These are phyloP conservation scores for Zoroaster sp. DNA, from an alignment of 53 echinoderm and acorn worm genomes.

Conservation along the genomic window DNA sequence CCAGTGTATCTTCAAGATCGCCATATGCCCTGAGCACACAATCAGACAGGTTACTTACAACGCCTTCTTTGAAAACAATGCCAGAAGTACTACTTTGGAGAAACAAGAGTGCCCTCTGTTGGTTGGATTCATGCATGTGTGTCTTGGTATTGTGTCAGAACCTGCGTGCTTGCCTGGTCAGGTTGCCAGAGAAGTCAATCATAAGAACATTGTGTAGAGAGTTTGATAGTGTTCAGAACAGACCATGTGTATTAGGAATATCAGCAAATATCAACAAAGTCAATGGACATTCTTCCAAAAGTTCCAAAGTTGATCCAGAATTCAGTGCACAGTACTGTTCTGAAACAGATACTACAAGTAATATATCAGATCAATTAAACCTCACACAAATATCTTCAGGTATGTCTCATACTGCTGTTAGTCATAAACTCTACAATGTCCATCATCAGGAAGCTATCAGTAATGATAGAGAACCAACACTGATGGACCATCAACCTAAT, in stretches of 20 bases:
- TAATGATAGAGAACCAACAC: not conserved
- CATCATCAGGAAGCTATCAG: no score
- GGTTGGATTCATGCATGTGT: conserved; percentile 87
- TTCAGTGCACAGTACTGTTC: no score
- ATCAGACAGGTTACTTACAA: not conserved
- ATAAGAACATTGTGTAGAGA: conserved; percentile 68
- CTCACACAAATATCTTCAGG: not conserved
- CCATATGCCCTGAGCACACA: not conserved
- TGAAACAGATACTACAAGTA: no score
- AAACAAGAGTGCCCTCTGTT: conserved; percentile 83
- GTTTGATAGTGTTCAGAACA: conserved; percentile 71
- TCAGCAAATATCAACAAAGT: no score
- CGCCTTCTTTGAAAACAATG: not conserved
- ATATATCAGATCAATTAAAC: not conserved
- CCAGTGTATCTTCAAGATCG: not conserved
- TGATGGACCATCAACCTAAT: not conserved
- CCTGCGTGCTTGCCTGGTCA: conserved; percentile 65
- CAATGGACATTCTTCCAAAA: not conserved
- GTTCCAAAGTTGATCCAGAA: no score
- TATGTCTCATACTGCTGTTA: not conserved
- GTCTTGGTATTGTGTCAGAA: conserved; percentile 66
- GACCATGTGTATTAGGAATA: not conserved
- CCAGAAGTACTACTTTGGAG: conserved; percentile 50
- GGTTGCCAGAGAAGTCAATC: conserved; percentile 36
- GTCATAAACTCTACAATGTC: not conserved